Conservation (phyloP, 2,113 vertebrate species). For the Charina bottae region DNA sequence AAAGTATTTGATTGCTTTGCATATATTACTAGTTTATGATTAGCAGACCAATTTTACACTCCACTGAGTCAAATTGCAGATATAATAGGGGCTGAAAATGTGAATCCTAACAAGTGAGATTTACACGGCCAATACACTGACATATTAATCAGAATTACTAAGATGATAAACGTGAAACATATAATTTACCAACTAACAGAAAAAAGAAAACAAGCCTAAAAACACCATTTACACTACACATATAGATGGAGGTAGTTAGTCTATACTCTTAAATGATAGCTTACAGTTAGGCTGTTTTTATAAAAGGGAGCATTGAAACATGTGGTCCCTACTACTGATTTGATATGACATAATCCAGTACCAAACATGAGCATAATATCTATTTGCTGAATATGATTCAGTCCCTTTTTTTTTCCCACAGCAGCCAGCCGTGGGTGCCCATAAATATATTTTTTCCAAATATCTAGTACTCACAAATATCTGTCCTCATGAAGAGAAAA, state of each 20-base stretch:
- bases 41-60: slow-evolving; percentile 76
- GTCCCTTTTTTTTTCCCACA: background rate
- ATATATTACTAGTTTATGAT: slow-evolving; percentile 71
- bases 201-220: slow-evolving; percentile 43
- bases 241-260: background rate
- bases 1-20: slow-evolving; percentile 69
- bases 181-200: slow-evolving; percentile 54
- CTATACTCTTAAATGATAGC: background rate
- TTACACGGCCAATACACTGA: slow-evolving; percentile 65
- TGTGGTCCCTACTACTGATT: background rate
- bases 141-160: slow-evolving; percentile 62
- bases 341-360: background rate
- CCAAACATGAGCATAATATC: background rate
- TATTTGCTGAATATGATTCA: background rate
- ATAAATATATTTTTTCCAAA: background rate
- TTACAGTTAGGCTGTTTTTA: background rate
- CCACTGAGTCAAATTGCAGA: slow-evolving; percentile 73
- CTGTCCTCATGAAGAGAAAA: too few species aligned
- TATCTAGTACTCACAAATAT: background rate
- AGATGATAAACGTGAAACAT: slow-evolving; percentile 61
- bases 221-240: background rate
- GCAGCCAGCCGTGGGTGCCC: background rate
- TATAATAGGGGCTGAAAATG: slow-evolving; percentile 72
- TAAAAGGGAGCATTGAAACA: background rate
- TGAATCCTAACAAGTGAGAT: slow-evolving; percentile 60